phyloP scores from a whole-genome alignment of 2,888 invertebrate species.

The Drosophila gaucha region DNA sequence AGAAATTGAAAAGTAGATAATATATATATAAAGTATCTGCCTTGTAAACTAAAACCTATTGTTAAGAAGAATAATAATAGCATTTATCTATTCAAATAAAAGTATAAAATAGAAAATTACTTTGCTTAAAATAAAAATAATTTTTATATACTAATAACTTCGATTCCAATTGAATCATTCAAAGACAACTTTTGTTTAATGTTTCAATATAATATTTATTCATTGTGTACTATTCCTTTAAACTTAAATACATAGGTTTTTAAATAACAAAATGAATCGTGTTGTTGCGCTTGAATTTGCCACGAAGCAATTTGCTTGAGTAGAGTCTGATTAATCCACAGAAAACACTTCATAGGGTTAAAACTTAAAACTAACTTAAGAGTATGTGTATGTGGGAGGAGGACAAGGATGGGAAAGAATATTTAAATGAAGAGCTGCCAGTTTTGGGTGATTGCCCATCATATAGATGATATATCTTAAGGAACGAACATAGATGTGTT shows the following conservation, averaged over 20 bases:
- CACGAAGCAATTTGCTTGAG: conserved; percentile 20
- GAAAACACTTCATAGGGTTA: conserved; percentile 3
- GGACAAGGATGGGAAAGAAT: neutral
- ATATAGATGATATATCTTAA: conserved; percentile 24
- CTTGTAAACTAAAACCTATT: too few species aligned
- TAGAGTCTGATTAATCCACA: conserved; percentile 11
- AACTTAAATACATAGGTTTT: conserved; percentile 37
- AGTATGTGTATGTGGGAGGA: neutral
- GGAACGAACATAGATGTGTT: conserved; percentile 42
- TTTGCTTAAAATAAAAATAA: neutral
- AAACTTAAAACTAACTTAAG: conserved; percentile 40
- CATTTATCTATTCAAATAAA: too few species aligned
- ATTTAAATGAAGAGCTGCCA: conserved; percentile 20
- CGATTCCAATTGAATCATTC: neutral
- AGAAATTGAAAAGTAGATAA: too few species aligned
- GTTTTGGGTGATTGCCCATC: conserved; percentile 3
- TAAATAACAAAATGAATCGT: conserved; percentile 26
- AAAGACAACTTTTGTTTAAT: neutral
- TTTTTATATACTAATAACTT: neutral
- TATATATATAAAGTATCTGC: too few species aligned
- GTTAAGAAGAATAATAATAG: too few species aligned
- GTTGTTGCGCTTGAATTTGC: conserved; percentile 40
- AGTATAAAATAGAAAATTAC: neutral
- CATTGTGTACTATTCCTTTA: conserved; percentile 38
- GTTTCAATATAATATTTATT: conserved; percentile 60